These are phyloP conservation scores for Sardinella longiceps DNA, from an alignment of 2,797 vertebrate species.

Conservation along the genomic window DNA sequence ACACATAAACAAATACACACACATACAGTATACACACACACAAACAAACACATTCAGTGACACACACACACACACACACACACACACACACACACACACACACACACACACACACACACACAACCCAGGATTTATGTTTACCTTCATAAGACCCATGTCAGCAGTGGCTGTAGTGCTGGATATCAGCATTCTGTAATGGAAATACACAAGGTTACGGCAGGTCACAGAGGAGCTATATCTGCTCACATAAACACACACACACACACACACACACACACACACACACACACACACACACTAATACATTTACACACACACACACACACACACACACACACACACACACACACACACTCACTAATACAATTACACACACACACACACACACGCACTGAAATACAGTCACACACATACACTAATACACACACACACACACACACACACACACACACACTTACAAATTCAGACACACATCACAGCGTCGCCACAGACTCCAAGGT, in stretches of 20 bases:
- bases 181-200: background rate
- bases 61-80: too few species aligned
- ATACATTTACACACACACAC: background rate
- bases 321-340: background rate
- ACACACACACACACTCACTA: background rate
- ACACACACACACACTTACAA: background rate
- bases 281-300: background rate
- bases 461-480: background rate
- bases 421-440: background rate
- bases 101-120: too few species aligned
- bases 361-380: background rate
- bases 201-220: slow-evolving; percentile 3
- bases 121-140: background rate
- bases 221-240: background rate
- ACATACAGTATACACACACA: too few species aligned
- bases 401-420: too few species aligned
- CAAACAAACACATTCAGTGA: too few species aligned
- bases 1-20: too few species aligned
- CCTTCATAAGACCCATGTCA: background rate
- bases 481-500: background rate
- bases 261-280: slow-evolving; percentile 16
- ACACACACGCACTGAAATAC: background rate
- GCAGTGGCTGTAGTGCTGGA: background rate
- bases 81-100: too few species aligned
- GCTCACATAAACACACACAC: background rate